Base-by-base conservation (phyloP, 2,113 vertebrate species). In the Anguilla rostrata region DNA sequence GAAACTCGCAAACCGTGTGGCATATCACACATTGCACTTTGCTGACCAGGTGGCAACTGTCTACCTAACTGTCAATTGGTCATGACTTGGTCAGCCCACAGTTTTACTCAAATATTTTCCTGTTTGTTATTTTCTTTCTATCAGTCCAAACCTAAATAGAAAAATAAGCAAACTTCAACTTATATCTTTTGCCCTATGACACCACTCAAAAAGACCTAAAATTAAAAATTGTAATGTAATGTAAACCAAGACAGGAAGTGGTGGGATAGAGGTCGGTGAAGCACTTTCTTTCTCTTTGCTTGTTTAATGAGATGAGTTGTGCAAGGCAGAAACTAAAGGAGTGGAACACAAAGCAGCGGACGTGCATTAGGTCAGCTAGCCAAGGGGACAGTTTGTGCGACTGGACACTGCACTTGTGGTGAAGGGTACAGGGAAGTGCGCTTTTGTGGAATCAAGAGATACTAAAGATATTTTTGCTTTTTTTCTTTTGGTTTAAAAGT, bases 381-480 rank as follows among this genome's bases (percentile, higher is more conserved):
- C 75, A 63, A 53, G 49, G 16, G 26, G 57, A 86, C 85, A 41
- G 71, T 29, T n/a, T 75, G 71, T n/a, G 3, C 22, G 20, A 71
- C 4, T 71, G 22, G 63, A n/a, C 63, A 16, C 49, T 49, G 26
- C 16, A 11, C 78, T 63, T 53, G 26, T n/a, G 26, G 85, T 43
- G 60, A n/a, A 56, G 79, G 83, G 85, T 92, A 92, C 90, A 91
- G 94, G 92, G 92, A 92, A 90, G 92, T 95, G 94, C 92, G 92
- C 93, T 29, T 93, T 94, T 92, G 95, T 94, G 94, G 95, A 95
- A 92, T 90, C 88, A 88, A 90, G 87, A 94, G 92, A 94, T 94
- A 86, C 85, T 95, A 94, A 95, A 95, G 94, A 95, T 91, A 91
- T 94, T 93, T 80, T 53, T 86, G 79, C 22, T 22, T 57, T 85